Conservation (phyloP, 2,888 invertebrate species). For the Ichneumon xanthorius region DNA sequence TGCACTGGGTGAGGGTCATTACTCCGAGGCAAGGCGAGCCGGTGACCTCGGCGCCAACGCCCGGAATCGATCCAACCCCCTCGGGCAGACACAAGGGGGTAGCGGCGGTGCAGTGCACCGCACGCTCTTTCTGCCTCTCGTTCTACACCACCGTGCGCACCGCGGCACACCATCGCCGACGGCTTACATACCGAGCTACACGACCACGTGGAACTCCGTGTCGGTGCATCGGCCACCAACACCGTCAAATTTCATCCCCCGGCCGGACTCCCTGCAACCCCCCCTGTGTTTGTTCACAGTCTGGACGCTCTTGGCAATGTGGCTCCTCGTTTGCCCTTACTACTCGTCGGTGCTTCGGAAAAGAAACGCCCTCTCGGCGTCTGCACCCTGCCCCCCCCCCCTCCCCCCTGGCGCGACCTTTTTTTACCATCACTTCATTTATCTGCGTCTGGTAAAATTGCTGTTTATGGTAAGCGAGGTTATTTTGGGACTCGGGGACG, state of each 20-base stretch:
- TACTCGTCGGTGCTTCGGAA: constrained; percentile 4
- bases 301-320: constrained; percentile 57
- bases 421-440: constrained; percentile 33
- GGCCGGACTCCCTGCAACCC: constrained; percentile 6
- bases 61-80: constrained; percentile 84
- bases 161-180: constrained; percentile 52
- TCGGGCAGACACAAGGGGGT: constrained; percentile 61
- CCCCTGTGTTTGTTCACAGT: constrained; percentile 62
- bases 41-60: constrained; percentile 85
- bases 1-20: constrained; percentile 85
- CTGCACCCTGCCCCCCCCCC: neutral
- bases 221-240: constrained; percentile 46
- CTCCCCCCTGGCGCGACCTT: neutral
- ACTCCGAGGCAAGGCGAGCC: constrained; percentile 84
- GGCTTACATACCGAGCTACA: constrained; percentile 29
- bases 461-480: neutral
- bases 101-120: constrained; percentile 80
- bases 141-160: constrained; percentile 32
- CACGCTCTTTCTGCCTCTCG: constrained; percentile 44
- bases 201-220: constrained; percentile 28
- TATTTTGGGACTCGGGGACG: constrained; percentile 46
- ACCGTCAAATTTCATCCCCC: constrained; percentile 28
- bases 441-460: constrained; percentile 44
- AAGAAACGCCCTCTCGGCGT: constrained; percentile 16
- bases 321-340: constrained; percentile 12